Evolutionary conservation across 2,888 invertebrate genomes (phyloP), one percentile per base, ranked within the genome.

Genomic region (Drosophila monieri): DNA sequence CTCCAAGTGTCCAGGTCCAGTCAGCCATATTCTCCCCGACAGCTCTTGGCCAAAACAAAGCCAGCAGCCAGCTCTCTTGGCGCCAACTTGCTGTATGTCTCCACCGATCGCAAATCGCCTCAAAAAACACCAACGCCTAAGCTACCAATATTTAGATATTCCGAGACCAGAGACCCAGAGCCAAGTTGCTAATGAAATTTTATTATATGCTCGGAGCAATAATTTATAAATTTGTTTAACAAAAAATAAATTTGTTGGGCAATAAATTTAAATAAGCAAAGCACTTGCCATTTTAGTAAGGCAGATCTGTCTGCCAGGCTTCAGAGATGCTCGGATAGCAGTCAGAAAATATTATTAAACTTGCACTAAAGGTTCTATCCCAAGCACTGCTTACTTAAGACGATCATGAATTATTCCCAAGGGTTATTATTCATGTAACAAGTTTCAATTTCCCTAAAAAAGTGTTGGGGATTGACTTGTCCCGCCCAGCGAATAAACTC

Each of bases 151-250:
- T 49, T 37, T 14, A 27, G 49, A 41, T 48, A 41, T 37, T 35
- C 37, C 18, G 73, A 52, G 58, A 32, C 39, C 23, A 52, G 41
- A 41, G 25, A 41, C 41, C 53, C 53, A 27, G 56, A 44, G 59
- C 57, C 59, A 30, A 57, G 58, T 56, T 56, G 86, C 86, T 84
- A 84, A 86, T 84, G 81, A 84, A 84, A 84, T 81, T 86, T 86
- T 86, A 83, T 83, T 86, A 79, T 84, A 78, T 67, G 72, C 77
- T 73, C 72, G 78, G 67, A 76, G 86, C 80, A 83, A 83, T 83
- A 80, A 85, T 86, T 84, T 86, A 81, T 74, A 84, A 79, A 79
- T 86, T 78, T 80, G 77, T 73, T 84, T 73, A 84, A 84, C 79
- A 84, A 79, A 86, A 79, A 85, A 74, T 75, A 80, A 64, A 84